Evolutionary conservation across 2,797 vertebrate species (phyloP), one percentile per base, ranked within the genome.

Genomic region (Buphagus erythrorhynchus): DNA sequence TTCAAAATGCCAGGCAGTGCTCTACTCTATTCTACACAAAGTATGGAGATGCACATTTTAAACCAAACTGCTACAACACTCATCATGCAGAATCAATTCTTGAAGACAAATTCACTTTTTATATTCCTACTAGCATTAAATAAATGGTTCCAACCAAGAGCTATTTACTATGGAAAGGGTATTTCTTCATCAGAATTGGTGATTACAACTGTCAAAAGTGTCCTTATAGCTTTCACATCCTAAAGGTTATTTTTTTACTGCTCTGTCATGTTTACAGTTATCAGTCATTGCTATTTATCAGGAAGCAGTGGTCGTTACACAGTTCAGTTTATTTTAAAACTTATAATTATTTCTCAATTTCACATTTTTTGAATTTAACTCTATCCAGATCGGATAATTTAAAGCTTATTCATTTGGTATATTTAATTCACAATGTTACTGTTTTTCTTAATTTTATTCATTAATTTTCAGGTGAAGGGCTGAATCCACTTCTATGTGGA

Each of bases 231-330:
- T 88, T 86, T 75, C 81, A 89, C 12, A 31, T 58, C 52, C 71
- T 83, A 58, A 49, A 82, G 57, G 66, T 91, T 91, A n/a, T 94
- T 95, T 74, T 92, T 92, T 94, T 85, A 86, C 72, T 78, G 35
- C 71, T 95, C 15, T 66, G 48, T 86, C 74, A 74, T 80, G 48
- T 93, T 96, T 91, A 66, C 0, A 1, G 54, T 77, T 88, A 72
- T n/a, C 57, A 54, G n/a, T 43, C 72, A 10, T 42, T 69, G 66
- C 55, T 75, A 10, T 92, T 86, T 95, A 29, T 85, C 58, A 66
- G 26, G 48, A 69, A 77, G 36, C 14, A 51, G 49, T 65, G 52
- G 66, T 81, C 83, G 66, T 94, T 91, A 65, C 20, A 40, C 38
- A 79, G 49, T 52, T 90, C 62, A 31, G 42, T 49, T 93, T 89